Evolutionary conservation across 1,140 invertebrate genomes (phyloP).

Genomic region (Drosophila nebulosa): DNA sequence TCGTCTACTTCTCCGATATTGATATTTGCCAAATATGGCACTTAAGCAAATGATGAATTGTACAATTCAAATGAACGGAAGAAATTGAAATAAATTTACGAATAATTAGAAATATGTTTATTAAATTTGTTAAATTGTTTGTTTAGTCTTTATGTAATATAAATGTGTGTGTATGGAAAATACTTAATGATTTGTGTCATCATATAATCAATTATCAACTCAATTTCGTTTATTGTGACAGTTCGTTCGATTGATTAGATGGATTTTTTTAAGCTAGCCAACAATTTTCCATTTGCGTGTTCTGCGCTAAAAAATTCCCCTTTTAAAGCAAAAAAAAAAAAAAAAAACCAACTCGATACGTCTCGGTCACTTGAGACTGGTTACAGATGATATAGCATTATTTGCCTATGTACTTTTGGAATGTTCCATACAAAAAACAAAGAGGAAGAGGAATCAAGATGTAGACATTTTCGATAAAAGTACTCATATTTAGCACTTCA

Average conservation of each 20-base stretch:
- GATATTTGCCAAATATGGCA: not conserved
- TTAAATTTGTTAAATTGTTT: not conserved
- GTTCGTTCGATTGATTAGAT: slow-evolving; percentile 2
- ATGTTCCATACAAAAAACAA: not conserved
- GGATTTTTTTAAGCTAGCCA: not conserved
- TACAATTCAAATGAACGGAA: not conserved
- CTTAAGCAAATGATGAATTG: not conserved
- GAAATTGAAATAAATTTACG: not conserved
- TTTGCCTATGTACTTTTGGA: not conserved
- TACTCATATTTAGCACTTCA: not conserved
- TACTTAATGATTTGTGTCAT: not conserved
- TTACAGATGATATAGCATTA: not conserved
- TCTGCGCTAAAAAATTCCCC: not conserved
- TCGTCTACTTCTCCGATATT: not conserved
- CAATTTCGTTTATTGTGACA: slow-evolving; percentile 4
- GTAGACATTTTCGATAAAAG: not conserved
- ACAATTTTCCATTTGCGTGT: slow-evolving; percentile 1
- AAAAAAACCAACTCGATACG: not conserved
- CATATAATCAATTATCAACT: slow-evolving; percentile 5
- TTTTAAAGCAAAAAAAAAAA: not conserved
- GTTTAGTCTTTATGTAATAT: not conserved
- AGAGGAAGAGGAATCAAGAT: not conserved
- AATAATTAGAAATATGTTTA: not conserved
- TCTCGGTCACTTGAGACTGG: not conserved
- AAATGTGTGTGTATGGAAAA: not conserved